Conservation (phyloP, 2,888 invertebrate genomes). For the Tiliacea citrago region DNA sequence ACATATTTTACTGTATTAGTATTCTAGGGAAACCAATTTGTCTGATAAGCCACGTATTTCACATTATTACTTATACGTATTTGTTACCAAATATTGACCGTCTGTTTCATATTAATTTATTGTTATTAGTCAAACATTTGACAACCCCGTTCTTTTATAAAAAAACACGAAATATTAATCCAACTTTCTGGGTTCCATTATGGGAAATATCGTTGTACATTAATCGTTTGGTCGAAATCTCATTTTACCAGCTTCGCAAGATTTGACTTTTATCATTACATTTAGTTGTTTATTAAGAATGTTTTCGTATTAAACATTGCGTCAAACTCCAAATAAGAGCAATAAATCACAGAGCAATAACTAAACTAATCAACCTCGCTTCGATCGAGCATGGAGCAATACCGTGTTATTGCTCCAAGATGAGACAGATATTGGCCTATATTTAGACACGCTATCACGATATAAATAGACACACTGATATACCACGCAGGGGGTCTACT, state of each 20-base stretch:
- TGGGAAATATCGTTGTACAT: not conserved
- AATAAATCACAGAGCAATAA: slow-evolving; percentile 44
- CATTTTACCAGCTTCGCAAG: not conserved
- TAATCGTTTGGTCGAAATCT: not conserved
- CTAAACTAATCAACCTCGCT: slow-evolving; percentile 52
- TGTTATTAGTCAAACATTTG: not conserved
- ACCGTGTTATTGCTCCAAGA: slow-evolving; percentile 36
- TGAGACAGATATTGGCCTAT: slow-evolving; percentile 34
- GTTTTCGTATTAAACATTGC: not conserved
- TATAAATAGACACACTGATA: slow-evolving; percentile 10
- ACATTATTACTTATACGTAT: not conserved
- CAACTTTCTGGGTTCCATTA: not conserved
- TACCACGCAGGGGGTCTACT: too few relatives aligned
- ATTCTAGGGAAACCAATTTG: too few relatives aligned
- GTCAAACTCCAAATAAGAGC: slow-evolving; percentile 27
- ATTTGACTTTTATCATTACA: not conserved
- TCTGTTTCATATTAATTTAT: not conserved
- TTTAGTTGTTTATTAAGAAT: not conserved
- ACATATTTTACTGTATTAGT: too few relatives aligned
- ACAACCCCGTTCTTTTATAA: not conserved
- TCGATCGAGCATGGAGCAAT: slow-evolving; percentile 27
- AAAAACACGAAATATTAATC: slow-evolving; percentile 5
- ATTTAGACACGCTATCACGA: slow-evolving; percentile 24
- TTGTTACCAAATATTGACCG: not conserved
- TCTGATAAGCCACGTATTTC: not conserved